Percentiles rank a stretch among this genome's conserved stretches.
phyloP scores from a whole-genome alignment of 2,797 vertebrate genomes.

The Neosilurus hyrtlii region DNA sequence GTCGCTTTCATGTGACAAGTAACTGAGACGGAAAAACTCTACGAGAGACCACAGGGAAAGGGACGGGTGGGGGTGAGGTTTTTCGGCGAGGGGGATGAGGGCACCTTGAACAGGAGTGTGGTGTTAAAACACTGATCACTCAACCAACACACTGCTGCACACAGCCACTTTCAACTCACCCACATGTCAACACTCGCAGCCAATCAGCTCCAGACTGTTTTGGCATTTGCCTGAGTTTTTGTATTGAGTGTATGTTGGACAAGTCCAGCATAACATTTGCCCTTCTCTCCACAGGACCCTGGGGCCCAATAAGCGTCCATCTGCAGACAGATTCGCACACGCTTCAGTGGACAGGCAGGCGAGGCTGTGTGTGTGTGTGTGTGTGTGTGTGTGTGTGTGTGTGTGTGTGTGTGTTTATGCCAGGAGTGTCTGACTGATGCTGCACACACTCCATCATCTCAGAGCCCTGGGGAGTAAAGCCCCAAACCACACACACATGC shows the following conservation, averaged over 20 bases:
- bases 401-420: slow-evolving; percentile 44
- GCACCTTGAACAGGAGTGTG: slow-evolving; percentile 25
- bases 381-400: slow-evolving; percentile 46
- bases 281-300: slow-evolving; percentile 62
- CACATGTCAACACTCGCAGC: slow-evolving; percentile 8
- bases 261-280: slow-evolving; percentile 47
- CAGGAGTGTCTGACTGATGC: slow-evolving; percentile 58
- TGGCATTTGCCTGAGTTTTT: slow-evolving; percentile 28
- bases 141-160: slow-evolving; percentile 24
- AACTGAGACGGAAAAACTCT: not conserved
- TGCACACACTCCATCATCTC: slow-evolving; percentile 68
- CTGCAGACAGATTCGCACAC: slow-evolving; percentile 73
- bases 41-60: not conserved
- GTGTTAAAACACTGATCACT: slow-evolving; percentile 20
- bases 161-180: not conserved
- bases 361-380: slow-evolving; percentile 21
- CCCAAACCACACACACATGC: slow-evolving; percentile 43
- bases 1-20: slow-evolving; percentile 22
- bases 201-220: not conserved
- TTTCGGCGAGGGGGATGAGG: not conserved
- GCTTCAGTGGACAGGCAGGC: slow-evolving; percentile 65
- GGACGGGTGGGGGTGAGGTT: not conserved
- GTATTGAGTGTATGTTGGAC: slow-evolving; percentile 24
- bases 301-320: slow-evolving; percentile 80
- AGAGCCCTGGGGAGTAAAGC: slow-evolving; percentile 63